Percentiles rank a stretch among this genome's conserved stretches.
Conservation (phyloP, 2,113 vertebrate genomes). For the Megaceryle maxima region DNA sequence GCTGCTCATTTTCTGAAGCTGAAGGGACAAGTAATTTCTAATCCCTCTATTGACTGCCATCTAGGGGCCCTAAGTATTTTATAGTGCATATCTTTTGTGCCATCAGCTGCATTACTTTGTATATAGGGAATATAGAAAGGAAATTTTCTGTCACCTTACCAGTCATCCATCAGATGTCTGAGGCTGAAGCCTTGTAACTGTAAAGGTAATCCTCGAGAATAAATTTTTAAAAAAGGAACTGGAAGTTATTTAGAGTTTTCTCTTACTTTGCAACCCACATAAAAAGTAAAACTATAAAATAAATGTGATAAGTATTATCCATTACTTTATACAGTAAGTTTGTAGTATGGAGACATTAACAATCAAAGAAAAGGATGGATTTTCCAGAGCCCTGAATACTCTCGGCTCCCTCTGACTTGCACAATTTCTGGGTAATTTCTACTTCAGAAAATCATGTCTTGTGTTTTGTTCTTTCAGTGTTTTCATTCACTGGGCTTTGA, state of each 20-base stretch:
- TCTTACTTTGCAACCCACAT: background rate
- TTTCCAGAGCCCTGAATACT: background rate
- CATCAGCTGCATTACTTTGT: background rate
- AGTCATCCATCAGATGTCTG: background rate
- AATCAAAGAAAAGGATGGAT: background rate
- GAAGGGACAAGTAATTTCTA: background rate
- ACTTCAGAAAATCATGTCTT: background rate
- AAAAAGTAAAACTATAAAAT: background rate
- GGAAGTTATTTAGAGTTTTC: background rate
- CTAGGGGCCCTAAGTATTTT: conserved; percentile 52
- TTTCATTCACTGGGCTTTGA: background rate
- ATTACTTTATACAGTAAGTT: background rate
- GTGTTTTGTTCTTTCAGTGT: background rate
- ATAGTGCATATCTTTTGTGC: conserved; percentile 6
- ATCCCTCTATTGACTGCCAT: conserved; percentile 65
- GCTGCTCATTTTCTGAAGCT: background rate
- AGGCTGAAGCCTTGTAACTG: background rate
- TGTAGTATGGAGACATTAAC: background rate
- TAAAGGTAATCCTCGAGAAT: background rate
- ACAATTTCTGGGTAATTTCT: background rate
- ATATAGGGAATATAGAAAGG: background rate
- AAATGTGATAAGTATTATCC: background rate
- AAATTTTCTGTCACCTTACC: background rate
- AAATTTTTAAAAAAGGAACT: background rate
- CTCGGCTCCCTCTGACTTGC: background rate